Evolutionary conservation across 2,888 invertebrate genomes (phyloP), one percentile per base, ranked within the genome.

Genomic region (Psylliodes chrysocephalus): DNA sequence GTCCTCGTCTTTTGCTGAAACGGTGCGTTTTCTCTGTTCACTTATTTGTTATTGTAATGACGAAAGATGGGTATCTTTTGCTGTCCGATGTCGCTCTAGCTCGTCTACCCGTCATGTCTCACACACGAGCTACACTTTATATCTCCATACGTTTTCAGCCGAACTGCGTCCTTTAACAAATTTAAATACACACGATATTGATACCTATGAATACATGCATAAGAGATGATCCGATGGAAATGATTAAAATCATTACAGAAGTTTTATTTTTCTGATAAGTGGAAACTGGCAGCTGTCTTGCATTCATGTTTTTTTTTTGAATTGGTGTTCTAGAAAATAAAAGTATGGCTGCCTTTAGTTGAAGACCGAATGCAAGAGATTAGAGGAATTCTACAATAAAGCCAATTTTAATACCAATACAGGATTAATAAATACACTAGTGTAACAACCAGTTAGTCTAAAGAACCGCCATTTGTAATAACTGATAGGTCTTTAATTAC

Each of bases 41-140:
- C 81, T 81, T 81, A 81, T 82, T 82, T 81, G 82, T 81, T 82
- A 82, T 82, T 82, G 79, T 82, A 82, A 82, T 81, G 81, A 80
- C 78, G 78, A 77, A 74, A 75, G 81, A 81, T 81, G 78, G 71
- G 79, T 80, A 81, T 80, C 71, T 75, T 17, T 69, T 74, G 74
- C 76, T 77, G 79, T 78, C 76, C 77, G 77, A 73, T 78, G 79
- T 79, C 79, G 75, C 77, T 78, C 76, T 72, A 73, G 73, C 78
- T 78, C 78, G 78, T 79, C 77, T 75, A 75, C 77, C 74, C 72
- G 77, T 78, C 79, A 77, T 77, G 77, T 77, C 59, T 59, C 74
- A 73, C 70, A 71, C 75, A 75, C 75, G 74, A 73, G 71, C 65
- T 71, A 67, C 71, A 73, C 71, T 74, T 75, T 73, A 73, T 76